Evolutionary conservation across 2,888 invertebrate species (phyloP), one percentile per base, ranked within the genome.

Genomic region (Hemaris fuciformis): DNA sequence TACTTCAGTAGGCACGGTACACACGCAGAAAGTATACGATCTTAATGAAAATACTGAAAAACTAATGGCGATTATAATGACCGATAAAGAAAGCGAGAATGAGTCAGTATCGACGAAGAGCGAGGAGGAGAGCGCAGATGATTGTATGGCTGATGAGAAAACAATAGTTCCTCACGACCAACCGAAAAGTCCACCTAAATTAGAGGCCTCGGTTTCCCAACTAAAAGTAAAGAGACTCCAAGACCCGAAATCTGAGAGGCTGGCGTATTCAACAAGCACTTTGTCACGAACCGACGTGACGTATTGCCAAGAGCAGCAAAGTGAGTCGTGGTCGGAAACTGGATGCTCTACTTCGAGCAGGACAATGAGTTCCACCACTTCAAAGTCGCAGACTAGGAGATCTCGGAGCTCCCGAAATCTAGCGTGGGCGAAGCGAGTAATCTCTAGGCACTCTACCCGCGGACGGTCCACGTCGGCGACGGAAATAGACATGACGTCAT

Each of bases 11-110:
- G 79, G 77, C 1, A 83, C 87, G 1, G 57, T 80, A 22, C 75
- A 65, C 58, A 84, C 84, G 0, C 85, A 87, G 66, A 83, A 75
- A 67, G 88, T 91, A 20, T 90, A 83, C 71, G 90, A 92, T 70
- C 66, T 90, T 53, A 87, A 91, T 62, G 89, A 89, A 42, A 87
- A 89, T 58, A 77, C 78, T 0, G 89, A 91, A 66, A 87, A 86
- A 63, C 31, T 84, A 3, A 89, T 91, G 89, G 74, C 79, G 0
- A 79, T 89, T 5, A 81, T 85, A 56, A 74, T 86, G 75, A 88
- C 85, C 63, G 84, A 80, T 13, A 76, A 77, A 57, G 85, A 74
- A 13, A 79, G 74, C 18, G 72, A 72, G 1, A 73, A 69, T 0
- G 72, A 70, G 15, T 53, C 65, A 18, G 10, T 31, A 18, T 53